Evolutionary conservation across 2,797 vertebrate species (phyloP), one percentile per base, ranked within the genome.

Genomic region (Lateolabrax maculatus): DNA sequence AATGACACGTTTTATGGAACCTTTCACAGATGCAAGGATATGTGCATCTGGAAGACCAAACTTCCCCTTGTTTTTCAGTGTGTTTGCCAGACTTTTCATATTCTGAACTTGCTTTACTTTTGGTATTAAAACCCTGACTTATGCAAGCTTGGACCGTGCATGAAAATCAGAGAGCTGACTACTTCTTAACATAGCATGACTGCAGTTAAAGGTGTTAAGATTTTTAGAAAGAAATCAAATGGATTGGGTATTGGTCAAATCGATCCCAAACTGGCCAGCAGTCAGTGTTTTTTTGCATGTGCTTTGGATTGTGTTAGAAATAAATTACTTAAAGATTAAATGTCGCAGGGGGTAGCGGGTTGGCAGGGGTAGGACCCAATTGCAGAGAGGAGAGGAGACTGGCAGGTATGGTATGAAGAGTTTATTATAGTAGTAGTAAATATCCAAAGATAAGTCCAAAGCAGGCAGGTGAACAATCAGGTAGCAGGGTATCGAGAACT

Each of bases 21-120:
- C 19, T 16, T 23, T 69, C 52, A 73, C 44, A 80, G 23, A 75
- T 53, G 62, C 52, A 71, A 72, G 39, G 48, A 60, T 51, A 70
- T 44, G 31, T 64, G 52, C 31, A 74, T 63, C 64, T 61, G 34
- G 56, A 52, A 46, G 21, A 51, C 27, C 1, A 31, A 46, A n/a
- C 6, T 27, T 12, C 27, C 34, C 3, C 11, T 37, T 34, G 13
- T 68, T 27, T 56, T 27, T 4, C 21, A 25, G 2, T 64, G 29
- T 37, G 10, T 60, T 51, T 71, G 29, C 21, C 58, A 58, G 48
- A 74, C 58, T 37, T 44, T 46, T 23, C 2, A 23, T 78, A 72
- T 75, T 57, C 37, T 36, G 4, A 68, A 52, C 19, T 27, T 29
- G 10, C 2, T 41, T 43, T 34, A 53, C 23, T 68, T 43, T 63